These are phyloP conservation scores for Nasonia longicornis DNA, from an alignment of 1,140 invertebrate species.

Conservation along the genomic window DNA sequence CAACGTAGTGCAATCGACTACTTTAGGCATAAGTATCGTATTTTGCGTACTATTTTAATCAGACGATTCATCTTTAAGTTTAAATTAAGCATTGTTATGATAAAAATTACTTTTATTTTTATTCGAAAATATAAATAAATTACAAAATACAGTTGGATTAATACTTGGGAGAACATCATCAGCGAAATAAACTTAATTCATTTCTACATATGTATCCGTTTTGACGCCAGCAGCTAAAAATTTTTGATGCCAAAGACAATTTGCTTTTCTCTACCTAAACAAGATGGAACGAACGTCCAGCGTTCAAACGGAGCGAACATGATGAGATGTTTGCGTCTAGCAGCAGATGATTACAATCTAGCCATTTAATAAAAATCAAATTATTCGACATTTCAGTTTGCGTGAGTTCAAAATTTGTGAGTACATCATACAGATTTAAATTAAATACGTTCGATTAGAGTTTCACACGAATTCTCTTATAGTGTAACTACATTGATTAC, in stretches of 20 bases:
- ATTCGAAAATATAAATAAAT: slow-evolving; percentile 68
- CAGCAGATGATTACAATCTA: neutral
- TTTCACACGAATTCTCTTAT: slow-evolving; percentile 2
- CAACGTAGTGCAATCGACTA: too few relatives aligned
- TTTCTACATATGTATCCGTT: slow-evolving; percentile 34
- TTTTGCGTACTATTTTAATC: too few relatives aligned
- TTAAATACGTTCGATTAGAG: neutral
- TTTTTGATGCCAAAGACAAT: slow-evolving; percentile 48
- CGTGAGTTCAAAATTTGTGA: neutral
- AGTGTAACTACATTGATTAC: neutral
- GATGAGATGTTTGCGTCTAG: neutral
- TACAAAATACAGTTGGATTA: slow-evolving; percentile 65
- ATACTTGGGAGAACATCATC: slow-evolving; percentile 57
- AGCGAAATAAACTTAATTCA: slow-evolving; percentile 55
- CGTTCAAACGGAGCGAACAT: slow-evolving; percentile 39
- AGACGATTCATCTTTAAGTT: too few relatives aligned
- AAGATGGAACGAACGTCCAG: slow-evolving; percentile 42
- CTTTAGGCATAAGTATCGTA: too few relatives aligned
- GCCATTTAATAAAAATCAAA: slow-evolving; percentile 20
- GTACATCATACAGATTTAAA: neutral
- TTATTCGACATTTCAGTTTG: slow-evolving; percentile 1
- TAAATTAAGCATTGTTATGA: slow-evolving; percentile 48
- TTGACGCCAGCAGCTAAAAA: slow-evolving; percentile 46
- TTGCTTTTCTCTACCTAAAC: slow-evolving; percentile 2
- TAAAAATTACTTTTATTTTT: slow-evolving; percentile 67